Percentiles rank a stretch among this genome's conserved stretches.
Evolutionary conservation across 2,888 invertebrate genomes (phyloP).

Genomic region (Drosophila ezoana): DNA sequence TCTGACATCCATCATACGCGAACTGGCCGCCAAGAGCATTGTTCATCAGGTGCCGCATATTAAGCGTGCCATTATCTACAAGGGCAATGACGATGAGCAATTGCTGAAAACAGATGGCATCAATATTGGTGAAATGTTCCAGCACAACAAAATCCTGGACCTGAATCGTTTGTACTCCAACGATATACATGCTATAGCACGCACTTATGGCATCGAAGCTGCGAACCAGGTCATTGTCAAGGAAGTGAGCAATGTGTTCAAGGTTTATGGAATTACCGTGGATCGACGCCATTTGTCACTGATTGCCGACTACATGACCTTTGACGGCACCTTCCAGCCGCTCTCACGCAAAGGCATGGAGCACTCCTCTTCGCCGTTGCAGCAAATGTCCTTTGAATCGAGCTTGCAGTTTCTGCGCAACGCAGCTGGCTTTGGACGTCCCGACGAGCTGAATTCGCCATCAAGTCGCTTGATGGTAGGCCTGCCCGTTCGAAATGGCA

Average conservation of each 20-base stretch:
- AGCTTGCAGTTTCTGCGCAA: slow-evolving; percentile 94
- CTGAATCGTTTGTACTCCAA: slow-evolving; percentile 95
- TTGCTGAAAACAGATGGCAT: slow-evolving; percentile 98
- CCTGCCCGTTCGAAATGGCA: slow-evolving; percentile 92
- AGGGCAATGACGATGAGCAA: slow-evolving; percentile 87
- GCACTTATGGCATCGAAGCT: slow-evolving; percentile 98
- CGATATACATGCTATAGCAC: slow-evolving; percentile 95
- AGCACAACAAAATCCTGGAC: slow-evolving; percentile 91
- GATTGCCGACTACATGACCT: slow-evolving; percentile 99
- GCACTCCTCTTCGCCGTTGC: slow-evolving; percentile 95
- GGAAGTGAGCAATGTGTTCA: slow-evolving; percentile 98
- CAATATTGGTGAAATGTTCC: slow-evolving; percentile 96
- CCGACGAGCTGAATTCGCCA: slow-evolving; percentile 92
- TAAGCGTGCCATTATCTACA: slow-evolving; percentile 92
- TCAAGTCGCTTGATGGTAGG: slow-evolving; percentile 95
- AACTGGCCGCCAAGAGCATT: slow-evolving; percentile 89
- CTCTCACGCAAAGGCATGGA: slow-evolving; percentile 96
- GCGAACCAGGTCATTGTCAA: slow-evolving; percentile 95
- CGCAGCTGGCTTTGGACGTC: slow-evolving; percentile 87
- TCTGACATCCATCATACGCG: slow-evolving; percentile 90
- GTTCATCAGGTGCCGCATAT: slow-evolving; percentile 93
- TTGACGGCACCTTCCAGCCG: slow-evolving; percentile 94
- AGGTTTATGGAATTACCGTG: slow-evolving; percentile 98
- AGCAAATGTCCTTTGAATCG: slow-evolving; percentile 99
- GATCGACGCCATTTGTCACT: slow-evolving; percentile 96